Conservation (phyloP, 2,113 vertebrate genomes). For the Ascaphus truei region DNA sequence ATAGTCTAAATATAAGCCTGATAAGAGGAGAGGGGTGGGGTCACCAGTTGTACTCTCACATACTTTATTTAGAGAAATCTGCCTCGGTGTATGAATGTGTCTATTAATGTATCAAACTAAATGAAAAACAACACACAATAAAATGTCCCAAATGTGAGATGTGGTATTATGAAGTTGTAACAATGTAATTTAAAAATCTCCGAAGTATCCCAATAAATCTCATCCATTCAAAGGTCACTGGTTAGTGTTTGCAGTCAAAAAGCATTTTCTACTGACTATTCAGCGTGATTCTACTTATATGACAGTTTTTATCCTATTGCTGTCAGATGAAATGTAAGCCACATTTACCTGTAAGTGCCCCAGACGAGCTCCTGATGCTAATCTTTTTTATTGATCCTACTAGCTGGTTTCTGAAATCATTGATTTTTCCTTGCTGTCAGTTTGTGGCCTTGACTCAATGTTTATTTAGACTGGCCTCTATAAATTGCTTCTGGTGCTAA, state of each 20-base stretch:
- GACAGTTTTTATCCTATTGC: slow-evolving; percentile 56
- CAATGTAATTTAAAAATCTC: slow-evolving; percentile 52
- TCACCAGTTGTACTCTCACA: too few relatives aligned
- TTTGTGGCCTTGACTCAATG: slow-evolving; percentile 72
- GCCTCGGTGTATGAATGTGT: too few relatives aligned
- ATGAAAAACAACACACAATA: not conserved
- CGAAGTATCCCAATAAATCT: slow-evolving; percentile 41
- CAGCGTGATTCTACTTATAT: slow-evolving; percentile 48
- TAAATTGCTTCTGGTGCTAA: slow-evolving; percentile 71
- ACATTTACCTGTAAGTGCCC: slow-evolving; percentile 63
- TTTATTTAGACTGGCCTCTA: slow-evolving; percentile 74
- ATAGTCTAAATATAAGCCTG: too few relatives aligned
- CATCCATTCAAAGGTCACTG: slow-evolving; percentile 51
- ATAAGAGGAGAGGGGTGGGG: too few relatives aligned
- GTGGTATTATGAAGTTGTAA: not conserved
- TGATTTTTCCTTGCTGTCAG: slow-evolving; percentile 73
- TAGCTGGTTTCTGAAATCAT: slow-evolving; percentile 67
- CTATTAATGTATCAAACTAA: not conserved
- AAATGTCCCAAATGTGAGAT: not conserved
- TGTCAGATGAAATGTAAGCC: slow-evolving; percentile 57
- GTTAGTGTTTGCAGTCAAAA: slow-evolving; percentile 44
- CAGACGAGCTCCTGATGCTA: slow-evolving; percentile 57
- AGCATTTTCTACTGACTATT: slow-evolving; percentile 40
- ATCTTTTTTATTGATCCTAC: slow-evolving; percentile 75
- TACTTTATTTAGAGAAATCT: too few relatives aligned